phyloP scores from a whole-genome alignment of 2,797 vertebrate genomes.

The Chaetophractus vellerosus region DNA sequence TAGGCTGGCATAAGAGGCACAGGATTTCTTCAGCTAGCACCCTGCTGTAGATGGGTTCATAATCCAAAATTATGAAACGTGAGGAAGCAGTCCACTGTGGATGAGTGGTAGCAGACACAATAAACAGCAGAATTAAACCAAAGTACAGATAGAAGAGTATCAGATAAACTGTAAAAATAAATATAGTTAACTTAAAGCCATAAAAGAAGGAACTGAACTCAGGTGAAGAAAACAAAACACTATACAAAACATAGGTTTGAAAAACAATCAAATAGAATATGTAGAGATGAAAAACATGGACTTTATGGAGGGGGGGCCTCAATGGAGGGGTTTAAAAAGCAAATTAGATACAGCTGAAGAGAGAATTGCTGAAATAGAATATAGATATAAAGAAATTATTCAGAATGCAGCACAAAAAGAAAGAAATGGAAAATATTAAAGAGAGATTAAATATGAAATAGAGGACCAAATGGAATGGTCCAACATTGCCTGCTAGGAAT shows the following conservation, averaged over 20 bases:
- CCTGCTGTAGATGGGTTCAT: neutral
- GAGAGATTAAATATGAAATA: neutral
- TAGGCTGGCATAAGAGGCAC: neutral
- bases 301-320: neutral
- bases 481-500: neutral
- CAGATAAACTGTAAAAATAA: neutral
- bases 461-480: neutral
- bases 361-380: neutral
- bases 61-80: accelerated
- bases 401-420: neutral
- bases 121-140: too few species aligned
- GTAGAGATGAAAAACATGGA: neutral
- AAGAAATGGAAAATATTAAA: neutral
- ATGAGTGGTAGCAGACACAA: neutral
- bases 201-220: neutral
- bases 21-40: neutral
- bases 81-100: neutral
- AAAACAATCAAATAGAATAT: neutral
- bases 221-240: neutral
- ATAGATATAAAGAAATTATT: neutral
- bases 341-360: too few species aligned
- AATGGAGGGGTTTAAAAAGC: neutral
- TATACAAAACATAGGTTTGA: neutral
- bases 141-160: neutral
- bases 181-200: neutral